These are phyloP conservation scores for Mastomys coucha DNA, from an alignment of 2,113 vertebrate species.

Conservation along the genomic window DNA sequence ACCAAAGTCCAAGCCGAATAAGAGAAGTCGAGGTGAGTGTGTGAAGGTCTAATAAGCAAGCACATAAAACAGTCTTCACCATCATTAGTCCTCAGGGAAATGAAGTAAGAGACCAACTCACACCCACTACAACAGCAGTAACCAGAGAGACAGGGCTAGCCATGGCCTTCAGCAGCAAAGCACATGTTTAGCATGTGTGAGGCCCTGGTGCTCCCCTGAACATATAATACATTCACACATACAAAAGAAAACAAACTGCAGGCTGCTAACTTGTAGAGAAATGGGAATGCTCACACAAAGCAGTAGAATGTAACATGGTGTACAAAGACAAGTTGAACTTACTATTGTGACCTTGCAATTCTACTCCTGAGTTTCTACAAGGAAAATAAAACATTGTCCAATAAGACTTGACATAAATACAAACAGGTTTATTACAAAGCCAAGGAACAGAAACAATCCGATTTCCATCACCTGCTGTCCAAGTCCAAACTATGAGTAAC, in stretches of 20 bases:
- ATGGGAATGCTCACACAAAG: not conserved
- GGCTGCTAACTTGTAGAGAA: not conserved
- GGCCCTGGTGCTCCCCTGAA: not conserved
- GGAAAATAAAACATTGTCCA: constrained; percentile 32
- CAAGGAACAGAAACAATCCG: constrained; percentile 29
- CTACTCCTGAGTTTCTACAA: not conserved
- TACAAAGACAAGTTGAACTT: constrained; percentile 24
- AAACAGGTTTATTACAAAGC: not conserved
- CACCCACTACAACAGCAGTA: not conserved
- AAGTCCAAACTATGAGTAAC: not conserved
- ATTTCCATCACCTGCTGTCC: not conserved
- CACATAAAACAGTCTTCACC: not conserved
- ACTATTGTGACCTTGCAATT: not conserved
- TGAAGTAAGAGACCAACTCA: not conserved
- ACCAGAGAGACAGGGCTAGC: not conserved
- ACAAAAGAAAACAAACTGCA: not conserved
- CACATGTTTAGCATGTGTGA: not conserved
- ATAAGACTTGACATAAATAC: not conserved
- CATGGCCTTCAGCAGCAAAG: not conserved
- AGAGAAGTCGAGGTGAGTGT: not conserved
- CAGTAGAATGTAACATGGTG: not conserved
- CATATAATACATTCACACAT: not conserved
- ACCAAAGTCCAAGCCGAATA: not conserved
- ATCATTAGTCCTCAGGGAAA: not conserved
- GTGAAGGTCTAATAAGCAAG: not conserved